phyloP scores from a whole-genome alignment of 2,797 vertebrate species.

The Pseudomugil gertrudae region DNA sequence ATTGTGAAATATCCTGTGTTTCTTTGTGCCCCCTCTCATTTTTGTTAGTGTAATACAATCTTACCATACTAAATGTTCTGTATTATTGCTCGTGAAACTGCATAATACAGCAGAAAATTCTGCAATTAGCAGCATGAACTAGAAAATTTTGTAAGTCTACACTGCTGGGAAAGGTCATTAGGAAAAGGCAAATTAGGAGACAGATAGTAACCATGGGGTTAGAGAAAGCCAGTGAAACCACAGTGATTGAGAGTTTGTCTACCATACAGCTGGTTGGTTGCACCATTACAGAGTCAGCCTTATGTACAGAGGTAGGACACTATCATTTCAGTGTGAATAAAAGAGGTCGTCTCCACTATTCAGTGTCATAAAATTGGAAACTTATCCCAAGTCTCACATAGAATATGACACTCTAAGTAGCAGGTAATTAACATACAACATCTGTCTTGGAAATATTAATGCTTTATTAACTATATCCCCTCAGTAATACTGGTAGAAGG shows the following conservation, averaged over 20 bases:
- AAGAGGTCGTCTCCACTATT: no score
- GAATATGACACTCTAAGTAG: background rate
- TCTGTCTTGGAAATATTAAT: background rate
- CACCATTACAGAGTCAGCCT: background rate
- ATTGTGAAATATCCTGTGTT: slow-evolving; percentile 25
- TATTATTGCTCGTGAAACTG: slow-evolving; percentile 24
- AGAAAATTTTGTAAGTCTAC: slow-evolving; percentile 29
- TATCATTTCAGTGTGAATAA: background rate
- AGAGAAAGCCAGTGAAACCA: background rate
- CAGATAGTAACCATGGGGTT: background rate
- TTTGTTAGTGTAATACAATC: slow-evolving; percentile 20
- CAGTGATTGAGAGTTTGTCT: background rate
- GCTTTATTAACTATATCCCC: background rate
- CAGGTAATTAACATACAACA: background rate
- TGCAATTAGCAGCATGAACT: slow-evolving; percentile 31
- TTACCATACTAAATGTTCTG: slow-evolving; percentile 11
- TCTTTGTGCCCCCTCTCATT: slow-evolving; percentile 25
- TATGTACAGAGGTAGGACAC: background rate
- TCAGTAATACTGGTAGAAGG: background rate
- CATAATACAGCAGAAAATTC: background rate
- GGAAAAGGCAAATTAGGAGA: slow-evolving; percentile 2
- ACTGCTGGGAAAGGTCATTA: slow-evolving; percentile 34
- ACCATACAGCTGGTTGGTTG: background rate
- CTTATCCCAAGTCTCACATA: background rate
- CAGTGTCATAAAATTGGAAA: background rate